Base-by-base conservation (phyloP, 2,113 vertebrate species). In the Origma solitaria region DNA sequence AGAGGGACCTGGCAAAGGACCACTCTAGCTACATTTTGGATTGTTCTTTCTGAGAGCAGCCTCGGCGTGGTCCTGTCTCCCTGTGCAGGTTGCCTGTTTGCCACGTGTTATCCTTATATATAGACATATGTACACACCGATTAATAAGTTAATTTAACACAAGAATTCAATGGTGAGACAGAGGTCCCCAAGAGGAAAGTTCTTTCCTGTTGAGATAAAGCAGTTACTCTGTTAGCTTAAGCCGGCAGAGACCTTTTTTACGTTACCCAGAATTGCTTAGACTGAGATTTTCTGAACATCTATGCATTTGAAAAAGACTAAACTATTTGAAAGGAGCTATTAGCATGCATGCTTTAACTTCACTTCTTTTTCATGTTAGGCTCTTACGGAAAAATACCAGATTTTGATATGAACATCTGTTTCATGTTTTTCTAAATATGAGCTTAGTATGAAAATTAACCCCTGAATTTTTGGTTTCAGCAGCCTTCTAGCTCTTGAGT, bases 331-430 rank as follows among this genome's bases (percentile, higher is more conserved):
- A 95, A 92, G 84, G 91, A 85, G 82, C 96, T 97, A 91, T 97
- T 96, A 97, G 68, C 96, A 96, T 82, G 89, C 79, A 92, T 94
- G 86, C 82, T 97, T 97, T 87, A 95, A 40, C 91, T 97, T 96
- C 91, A 94, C 80, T 94, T 97, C 92, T 96, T 97, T 97, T 96
- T 97, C 92, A 95, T 94, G 92, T 97, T 97, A 94, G 88, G 91
- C 65, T 97, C 71, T 96, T 90, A 96, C 7, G 42, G 95, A 94
- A 92, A 96, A 92, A 94, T 85, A 96, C 57, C 75, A 88, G 94
- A 96, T 97, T 97, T 97, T 97, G 96, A 97, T 97, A 97, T n/a
- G 91, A 91, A 97, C 96, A 97, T 97, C 96, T 98, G 95, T 96
- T 97, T 97, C 94, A 94, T 96, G 92, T 97, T 98, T 98, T 96